A percentile compares a stretch with the other conserved stretches of the same genome.
Conservation (phyloP, 2,888 invertebrate species). For the Bugulina stolonifera region DNA sequence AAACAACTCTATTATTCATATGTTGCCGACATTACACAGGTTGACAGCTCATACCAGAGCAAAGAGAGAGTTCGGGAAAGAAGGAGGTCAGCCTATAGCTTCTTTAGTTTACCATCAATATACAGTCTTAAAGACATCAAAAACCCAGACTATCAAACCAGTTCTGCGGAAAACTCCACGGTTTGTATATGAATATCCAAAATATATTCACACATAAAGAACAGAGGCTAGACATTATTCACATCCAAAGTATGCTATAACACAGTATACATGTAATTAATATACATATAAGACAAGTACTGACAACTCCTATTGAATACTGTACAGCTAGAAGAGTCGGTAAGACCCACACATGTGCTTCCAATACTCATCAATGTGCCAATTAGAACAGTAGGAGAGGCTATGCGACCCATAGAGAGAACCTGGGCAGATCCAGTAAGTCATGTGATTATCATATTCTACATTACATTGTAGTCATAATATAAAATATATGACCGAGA, state of each 20-base stretch:
- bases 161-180: too few relatives aligned
- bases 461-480: neutral
- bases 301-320: too few relatives aligned
- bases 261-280: too few relatives aligned
- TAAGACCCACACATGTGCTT: neutral
- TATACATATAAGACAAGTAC: too few relatives aligned
- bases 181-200: too few relatives aligned
- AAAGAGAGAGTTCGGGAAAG: neutral
- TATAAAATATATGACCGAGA: neutral
- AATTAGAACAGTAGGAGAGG: neutral
- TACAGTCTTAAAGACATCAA: neutral
- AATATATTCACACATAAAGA: too few relatives aligned
- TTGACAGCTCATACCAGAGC: neutral
- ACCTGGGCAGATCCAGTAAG: slow-evolving; percentile 18
- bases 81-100: neutral
- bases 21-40: too few relatives aligned
- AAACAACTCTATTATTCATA: too few relatives aligned
- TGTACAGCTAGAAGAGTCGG: neutral
- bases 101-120: neutral
- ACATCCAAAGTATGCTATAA: too few relatives aligned
- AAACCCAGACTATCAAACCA: neutral
- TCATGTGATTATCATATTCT: neutral
- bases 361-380: slow-evolving; percentile 1
- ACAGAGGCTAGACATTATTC: too few relatives aligned
- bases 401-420: neutral